These are phyloP conservation scores for Geopemphigus sp. DNA, from an alignment of 1,140 invertebrate genomes.

Conservation along the genomic window DNA sequence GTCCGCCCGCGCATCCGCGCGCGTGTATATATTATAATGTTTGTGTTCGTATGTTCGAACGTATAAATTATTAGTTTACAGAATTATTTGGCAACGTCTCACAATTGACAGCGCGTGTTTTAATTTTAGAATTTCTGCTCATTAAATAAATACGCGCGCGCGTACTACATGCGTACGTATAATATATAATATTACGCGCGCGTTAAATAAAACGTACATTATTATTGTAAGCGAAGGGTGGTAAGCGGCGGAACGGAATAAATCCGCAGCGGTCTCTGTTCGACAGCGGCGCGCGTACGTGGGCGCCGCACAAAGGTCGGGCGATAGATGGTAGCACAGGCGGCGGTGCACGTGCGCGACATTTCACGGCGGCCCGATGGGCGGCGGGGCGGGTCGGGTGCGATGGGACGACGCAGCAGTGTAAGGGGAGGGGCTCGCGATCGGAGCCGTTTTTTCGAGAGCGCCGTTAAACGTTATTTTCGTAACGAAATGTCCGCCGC, in stretches of 20 bases:
- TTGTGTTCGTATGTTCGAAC: constrained; percentile 34
- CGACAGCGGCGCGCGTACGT: not conserved
- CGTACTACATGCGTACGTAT: not conserved
- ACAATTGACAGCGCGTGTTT: constrained; percentile 28
- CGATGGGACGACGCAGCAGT: no score
- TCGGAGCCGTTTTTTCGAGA: no score
- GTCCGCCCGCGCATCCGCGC: not conserved
- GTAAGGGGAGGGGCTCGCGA: no score
- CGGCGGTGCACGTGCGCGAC: constrained; percentile 12
- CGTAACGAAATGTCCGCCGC: no score
- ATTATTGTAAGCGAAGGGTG: not conserved
- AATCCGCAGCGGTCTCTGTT: constrained; percentile 39
- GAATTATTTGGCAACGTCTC: constrained; percentile 43
- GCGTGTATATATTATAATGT: constrained; percentile 18
- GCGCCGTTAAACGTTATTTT: no score
- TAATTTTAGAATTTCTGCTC: constrained; percentile 46
- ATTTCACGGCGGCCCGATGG: no score
- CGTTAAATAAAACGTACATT: not conserved
- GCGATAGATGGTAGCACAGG: constrained; percentile 42
- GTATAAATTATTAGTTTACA: constrained; percentile 46
- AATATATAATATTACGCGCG: not conserved
- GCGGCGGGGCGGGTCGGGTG: no score
- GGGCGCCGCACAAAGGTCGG: constrained; percentile 7
- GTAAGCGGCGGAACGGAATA: not conserved
- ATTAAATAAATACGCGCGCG: constrained; percentile 18